phyloP scores from a whole-genome alignment of 64 coral and sea anemone species.

The Platygyra sinensis region DNA sequence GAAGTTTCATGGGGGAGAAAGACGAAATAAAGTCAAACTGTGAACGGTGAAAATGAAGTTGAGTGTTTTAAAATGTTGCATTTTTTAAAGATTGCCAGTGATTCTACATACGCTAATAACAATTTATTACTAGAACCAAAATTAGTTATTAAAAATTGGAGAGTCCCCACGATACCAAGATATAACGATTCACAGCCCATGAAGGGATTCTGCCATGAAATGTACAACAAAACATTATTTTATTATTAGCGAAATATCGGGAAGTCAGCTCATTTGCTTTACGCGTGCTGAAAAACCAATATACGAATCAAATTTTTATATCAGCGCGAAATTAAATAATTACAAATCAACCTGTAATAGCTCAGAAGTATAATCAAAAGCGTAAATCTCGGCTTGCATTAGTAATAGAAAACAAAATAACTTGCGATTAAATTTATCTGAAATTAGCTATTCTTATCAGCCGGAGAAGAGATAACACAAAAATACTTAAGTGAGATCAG shows the following conservation, averaged over 20 bases:
- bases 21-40: neutral
- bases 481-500: neutral
- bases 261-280: neutral
- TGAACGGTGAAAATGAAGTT: neutral
- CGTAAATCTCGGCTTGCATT: neutral
- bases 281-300: neutral
- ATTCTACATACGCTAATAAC: conserved; percentile 17
- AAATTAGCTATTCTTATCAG: neutral
- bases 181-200: neutral
- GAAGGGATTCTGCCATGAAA: neutral
- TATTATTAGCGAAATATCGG: neutral
- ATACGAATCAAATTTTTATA: neutral
- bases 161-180: neutral
- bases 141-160: neutral
- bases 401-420: neutral
- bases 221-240: neutral
- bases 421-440: conserved; percentile 5
- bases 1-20: neutral
- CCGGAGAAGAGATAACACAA: neutral
- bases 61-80: neutral
- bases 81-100: neutral
- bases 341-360: neutral
- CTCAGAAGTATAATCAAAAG: neutral
- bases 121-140: neutral
- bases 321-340: neutral